phyloP scores from a whole-genome alignment of 2,113 vertebrate species.

The Oryzias woworae region DNA sequence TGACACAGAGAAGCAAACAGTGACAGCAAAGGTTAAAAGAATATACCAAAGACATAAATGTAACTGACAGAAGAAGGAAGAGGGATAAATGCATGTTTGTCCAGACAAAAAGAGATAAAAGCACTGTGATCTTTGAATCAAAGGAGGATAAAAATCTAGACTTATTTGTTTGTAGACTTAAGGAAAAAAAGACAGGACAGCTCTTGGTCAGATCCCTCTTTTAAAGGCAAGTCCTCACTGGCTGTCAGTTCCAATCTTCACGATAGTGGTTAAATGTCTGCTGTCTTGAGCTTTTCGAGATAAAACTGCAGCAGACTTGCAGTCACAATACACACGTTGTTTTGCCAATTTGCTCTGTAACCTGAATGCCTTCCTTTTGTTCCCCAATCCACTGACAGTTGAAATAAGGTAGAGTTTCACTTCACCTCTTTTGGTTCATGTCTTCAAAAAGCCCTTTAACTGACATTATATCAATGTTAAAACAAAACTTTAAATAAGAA shows the following conservation, averaged over 20 bases:
- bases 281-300: constrained; percentile 17
- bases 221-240: constrained; percentile 24
- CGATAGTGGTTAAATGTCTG: constrained; percentile 9
- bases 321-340: constrained; percentile 5
- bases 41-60: constrained; percentile 1
- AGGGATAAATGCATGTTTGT: neutral
- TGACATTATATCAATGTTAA: constrained; percentile 15
- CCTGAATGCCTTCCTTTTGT: constrained; percentile 4
- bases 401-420: constrained; percentile 23
- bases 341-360: too few relatives aligned
- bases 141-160: constrained; percentile 6
- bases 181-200: neutral
- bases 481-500: constrained; percentile 25
- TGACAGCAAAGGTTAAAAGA: too few relatives aligned
- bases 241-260: neutral
- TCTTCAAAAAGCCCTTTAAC: too few relatives aligned
- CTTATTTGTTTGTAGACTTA: constrained; percentile 24
- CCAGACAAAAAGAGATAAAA: constrained; percentile 26
- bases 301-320: constrained; percentile 25
- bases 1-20: too few relatives aligned
- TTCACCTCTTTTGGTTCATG: too few relatives aligned
- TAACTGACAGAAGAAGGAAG: neutral
- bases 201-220: constrained; percentile 7
- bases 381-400: constrained; percentile 11
- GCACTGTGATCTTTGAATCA: constrained; percentile 1